Base-by-base conservation (phyloP, 2,888 invertebrate genomes). In the Coleophora deauratella region DNA sequence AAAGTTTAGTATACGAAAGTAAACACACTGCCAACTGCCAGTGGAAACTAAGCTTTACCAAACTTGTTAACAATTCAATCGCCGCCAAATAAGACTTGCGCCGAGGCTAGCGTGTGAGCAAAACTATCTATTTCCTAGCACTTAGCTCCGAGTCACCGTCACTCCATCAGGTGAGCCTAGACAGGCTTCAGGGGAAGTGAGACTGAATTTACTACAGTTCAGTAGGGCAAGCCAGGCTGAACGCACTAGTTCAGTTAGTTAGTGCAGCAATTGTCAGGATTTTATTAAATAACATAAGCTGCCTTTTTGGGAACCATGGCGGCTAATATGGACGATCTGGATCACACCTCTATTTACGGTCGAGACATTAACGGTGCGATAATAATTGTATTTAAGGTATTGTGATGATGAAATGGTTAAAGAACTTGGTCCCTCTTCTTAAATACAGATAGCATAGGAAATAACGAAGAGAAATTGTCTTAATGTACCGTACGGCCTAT, bases 281-380 rank as follows among this genome's bases (percentile, higher is more conserved):
- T n/a, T n/a, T n/a, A n/a, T n/a, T n/a, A n/a, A n/a, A n/a, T n/a
- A n/a, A n/a, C n/a, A n/a, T n/a, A n/a, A n/a, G n/a, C n/a, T n/a
- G n/a, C n/a, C n/a, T n/a, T n/a, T n/a, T n/a, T n/a, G 21, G 21
- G 38, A 33, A 54, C 50, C 38, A 79, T 81, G 81, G 64, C 66
- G 38, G 66, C 66, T 37, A 59, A 70, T 47, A 53, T 64, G 14
- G 78, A 80, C 43, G 62, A 71, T 46, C 74, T 89, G 35, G 81
- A 88, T 53, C 91, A 91, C 62, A 90, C 91, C 30, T 88, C 89
- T 66, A 91, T 91, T 70, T 91, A 91, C 64, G 87, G 84, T 48
- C 82, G 88, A n/a, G 76, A 85, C 49, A 71, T 78, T 47, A 79
- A 87, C 62, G 88, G 88, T 88, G 42, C 21, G 21, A 21, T 21